Evolutionary conservation across 2,113 vertebrate genomes (phyloP).

Genomic region (Alethe castanea): DNA sequence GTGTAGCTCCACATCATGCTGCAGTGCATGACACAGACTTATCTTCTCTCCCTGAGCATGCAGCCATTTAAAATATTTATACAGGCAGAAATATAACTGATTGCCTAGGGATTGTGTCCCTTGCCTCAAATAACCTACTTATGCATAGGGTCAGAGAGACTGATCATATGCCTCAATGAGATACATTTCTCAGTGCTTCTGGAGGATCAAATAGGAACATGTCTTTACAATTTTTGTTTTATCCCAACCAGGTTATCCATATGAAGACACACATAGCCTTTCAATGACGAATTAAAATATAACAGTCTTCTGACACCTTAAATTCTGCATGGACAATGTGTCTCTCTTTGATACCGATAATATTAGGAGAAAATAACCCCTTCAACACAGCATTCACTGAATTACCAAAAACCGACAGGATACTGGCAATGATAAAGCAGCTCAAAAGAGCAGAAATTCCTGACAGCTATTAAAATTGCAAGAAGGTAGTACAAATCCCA

Average conservation of each 20-base stretch:
- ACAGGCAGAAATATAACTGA: not conserved
- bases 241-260: not conserved
- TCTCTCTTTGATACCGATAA: not conserved
- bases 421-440: not conserved
- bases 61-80: not conserved
- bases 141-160: not conserved
- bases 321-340: not conserved
- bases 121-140: not conserved
- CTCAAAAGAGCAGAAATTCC: not conserved
- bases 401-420: not conserved
- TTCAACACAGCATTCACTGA: not conserved
- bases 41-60: not conserved
- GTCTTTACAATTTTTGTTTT: not conserved
- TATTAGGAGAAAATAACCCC: not conserved
- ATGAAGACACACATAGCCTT: not conserved
- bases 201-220: not conserved
- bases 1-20: not conserved
- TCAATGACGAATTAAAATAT: not conserved
- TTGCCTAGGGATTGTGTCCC: too few species aligned
- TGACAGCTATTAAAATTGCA: constrained; percentile 13
- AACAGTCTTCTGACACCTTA: not conserved
- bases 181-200: not conserved
- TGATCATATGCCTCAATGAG: not conserved
- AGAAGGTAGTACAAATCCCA: constrained; percentile 8
- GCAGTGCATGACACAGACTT: not conserved